Base-by-base conservation (phyloP, 2,113 vertebrate species). In the Antigone vipio region DNA sequence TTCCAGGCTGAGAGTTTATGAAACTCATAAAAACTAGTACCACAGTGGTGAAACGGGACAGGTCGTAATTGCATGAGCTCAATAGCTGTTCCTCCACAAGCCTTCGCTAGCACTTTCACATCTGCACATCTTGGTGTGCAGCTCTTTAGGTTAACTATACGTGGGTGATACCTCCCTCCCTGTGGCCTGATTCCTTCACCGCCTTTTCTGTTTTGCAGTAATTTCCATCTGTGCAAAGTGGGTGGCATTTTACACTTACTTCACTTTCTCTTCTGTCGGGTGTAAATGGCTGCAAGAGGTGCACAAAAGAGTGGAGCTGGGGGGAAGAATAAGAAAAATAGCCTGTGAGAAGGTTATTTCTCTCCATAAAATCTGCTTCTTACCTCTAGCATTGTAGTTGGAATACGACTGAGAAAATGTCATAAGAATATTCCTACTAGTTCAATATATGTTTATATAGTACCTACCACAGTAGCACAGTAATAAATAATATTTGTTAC, bases 181-280 rank as follows among this genome's bases (percentile, higher is more conserved):
- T 30, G 19, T 11, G 10, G 15, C 42, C 75, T 56, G 55, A 45
- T 59, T 87, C 78, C 45, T 89, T 79, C 69, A 34, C 45, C 6
- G 2, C 62, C 73, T 81, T 95, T 62, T 60, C n/a, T 2, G 1
- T 64, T 52, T 42, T 2, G 18, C 82, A 88, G 40, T 53, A 30
- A 53, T 77, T 90, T 71, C 50, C 75, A 80, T 44, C 59, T 55
- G 9, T 67, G 47, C 82, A 80, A 83, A 76, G 78, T 60, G 93
- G 84, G 89, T 88, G 94, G 78, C 55, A 83, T 90, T 88, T 95
- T 90, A 83, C 47, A 45, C 74, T 91, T 91, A 16, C 11, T 91
- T 78, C 42, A 34, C 32, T 81, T 92, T 93, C 62, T 53, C 47
- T 85, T 88, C 77, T 23, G 30, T 30, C 62, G 69, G 58, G 66